These are phyloP conservation scores for Regulus satrapa DNA, from an alignment of 2,113 vertebrate genomes.

Conservation along the genomic window DNA sequence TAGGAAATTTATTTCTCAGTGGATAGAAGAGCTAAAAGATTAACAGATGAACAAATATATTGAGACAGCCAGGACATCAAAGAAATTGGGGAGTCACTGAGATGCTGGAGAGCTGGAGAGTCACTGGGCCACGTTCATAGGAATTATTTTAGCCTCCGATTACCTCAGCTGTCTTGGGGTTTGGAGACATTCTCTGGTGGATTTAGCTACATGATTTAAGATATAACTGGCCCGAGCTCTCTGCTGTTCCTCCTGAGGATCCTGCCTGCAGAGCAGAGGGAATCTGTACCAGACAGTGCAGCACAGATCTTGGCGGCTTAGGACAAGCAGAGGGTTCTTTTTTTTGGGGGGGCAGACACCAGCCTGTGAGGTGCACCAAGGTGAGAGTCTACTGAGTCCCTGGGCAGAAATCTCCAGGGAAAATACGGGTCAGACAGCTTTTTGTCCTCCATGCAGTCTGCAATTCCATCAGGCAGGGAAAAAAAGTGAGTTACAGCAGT, in stretches of 20 bases:
- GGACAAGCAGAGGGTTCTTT: neutral
- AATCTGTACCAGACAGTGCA: neutral
- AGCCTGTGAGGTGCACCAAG: neutral
- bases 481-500: neutral
- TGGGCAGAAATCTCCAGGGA: neutral
- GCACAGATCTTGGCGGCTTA: neutral
- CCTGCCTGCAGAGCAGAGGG: neutral
- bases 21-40: conserved; percentile 19
- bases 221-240: neutral
- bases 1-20: neutral
- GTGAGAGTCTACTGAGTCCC: neutral
- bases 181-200: neutral
- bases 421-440: neutral
- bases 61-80: neutral
- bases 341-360: neutral
- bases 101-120: neutral
- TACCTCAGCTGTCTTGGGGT: neutral
- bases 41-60: conserved; percentile 18
- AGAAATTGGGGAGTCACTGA: neutral
- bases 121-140: neutral
- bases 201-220: neutral
- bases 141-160: conserved; percentile 32
- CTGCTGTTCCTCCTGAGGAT: neutral
- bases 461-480: neutral
- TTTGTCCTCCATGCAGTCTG: neutral